These are phyloP conservation scores for Acrobasis consociella DNA, from an alignment of 2,888 invertebrate species.

Conservation along the genomic window DNA sequence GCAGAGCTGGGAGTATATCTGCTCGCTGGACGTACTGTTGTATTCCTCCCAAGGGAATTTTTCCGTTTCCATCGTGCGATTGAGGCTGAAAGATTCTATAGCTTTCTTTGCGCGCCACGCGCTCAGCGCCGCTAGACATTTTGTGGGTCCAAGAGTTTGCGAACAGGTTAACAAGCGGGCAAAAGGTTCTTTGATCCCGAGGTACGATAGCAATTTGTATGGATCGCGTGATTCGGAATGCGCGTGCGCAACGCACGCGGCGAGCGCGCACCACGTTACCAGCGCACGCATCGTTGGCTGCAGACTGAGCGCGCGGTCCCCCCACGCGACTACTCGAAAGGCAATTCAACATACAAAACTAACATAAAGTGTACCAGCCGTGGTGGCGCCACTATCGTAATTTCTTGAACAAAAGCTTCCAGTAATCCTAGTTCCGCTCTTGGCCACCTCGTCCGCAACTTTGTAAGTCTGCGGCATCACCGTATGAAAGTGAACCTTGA, in stretches of 20 bases:
- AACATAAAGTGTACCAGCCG: neutral
- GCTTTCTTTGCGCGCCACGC: conserved; percentile 76
- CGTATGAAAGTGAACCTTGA: conserved; percentile 16
- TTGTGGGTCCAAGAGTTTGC: conserved; percentile 64
- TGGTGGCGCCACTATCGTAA: neutral
- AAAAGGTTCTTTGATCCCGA: conserved; percentile 41
- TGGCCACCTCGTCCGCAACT: neutral
- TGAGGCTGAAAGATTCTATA: conserved; percentile 40
- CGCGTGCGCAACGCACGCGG: conserved; percentile 51
- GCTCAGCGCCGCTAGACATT: conserved; percentile 82
- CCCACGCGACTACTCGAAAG: conserved; percentile 48
- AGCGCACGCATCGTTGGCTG: conserved; percentile 72
- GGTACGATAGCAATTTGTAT: conserved; percentile 34
- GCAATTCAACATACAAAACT: conserved; percentile 33
- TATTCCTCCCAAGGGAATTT: conserved; percentile 72
- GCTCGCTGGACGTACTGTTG: conserved; percentile 67
- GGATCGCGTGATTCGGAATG: conserved; percentile 28
- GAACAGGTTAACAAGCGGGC: conserved; percentile 52
- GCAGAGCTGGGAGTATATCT: conserved; percentile 75
- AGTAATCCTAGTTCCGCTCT: neutral
- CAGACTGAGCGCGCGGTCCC: conserved; percentile 57
- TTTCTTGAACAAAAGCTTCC: neutral
- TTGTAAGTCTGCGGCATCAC: neutral
- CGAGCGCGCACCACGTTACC: conserved; percentile 62
- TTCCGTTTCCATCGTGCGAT: conserved; percentile 53